phyloP scores from a whole-genome alignment of 2,888 invertebrate genomes.

The Hartigia nigra region DNA sequence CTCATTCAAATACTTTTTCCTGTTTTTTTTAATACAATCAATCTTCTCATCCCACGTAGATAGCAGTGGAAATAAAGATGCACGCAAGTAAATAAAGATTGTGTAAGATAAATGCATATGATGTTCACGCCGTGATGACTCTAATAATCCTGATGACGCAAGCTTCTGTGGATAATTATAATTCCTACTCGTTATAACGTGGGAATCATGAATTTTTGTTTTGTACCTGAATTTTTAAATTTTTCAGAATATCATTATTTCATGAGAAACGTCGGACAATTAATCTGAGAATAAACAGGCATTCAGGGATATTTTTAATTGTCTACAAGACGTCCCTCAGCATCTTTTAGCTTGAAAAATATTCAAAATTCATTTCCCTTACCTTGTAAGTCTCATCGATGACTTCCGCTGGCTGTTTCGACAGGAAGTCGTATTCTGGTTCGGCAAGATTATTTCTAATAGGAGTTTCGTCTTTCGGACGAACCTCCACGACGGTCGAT shows the following conservation, averaged over 20 bases:
- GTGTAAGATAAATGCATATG: not conserved
- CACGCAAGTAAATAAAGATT: not conserved
- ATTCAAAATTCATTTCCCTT: constrained; percentile 30
- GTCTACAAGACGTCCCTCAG: not conserved
- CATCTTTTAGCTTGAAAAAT: not conserved
- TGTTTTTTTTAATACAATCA: not conserved
- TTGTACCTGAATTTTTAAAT: not conserved
- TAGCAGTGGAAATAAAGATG: not conserved
- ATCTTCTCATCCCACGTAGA: not conserved
- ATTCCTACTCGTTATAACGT: not conserved
- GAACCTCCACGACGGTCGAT: constrained; percentile 71
- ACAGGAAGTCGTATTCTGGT: constrained; percentile 87
- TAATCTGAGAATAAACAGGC: not conserved
- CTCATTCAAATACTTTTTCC: not conserved
- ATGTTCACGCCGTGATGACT: not conserved
- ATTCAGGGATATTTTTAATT: not conserved
- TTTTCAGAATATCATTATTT: not conserved
- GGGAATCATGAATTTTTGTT: not conserved
- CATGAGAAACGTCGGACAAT: not conserved
- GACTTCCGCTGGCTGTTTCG: constrained; percentile 85
- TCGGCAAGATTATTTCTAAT: constrained; percentile 81
- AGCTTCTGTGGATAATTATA: not conserved
- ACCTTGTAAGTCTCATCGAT: constrained; percentile 88
- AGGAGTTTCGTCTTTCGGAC: constrained; percentile 53
- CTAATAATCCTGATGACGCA: not conserved